Evolutionary conservation across 1,140 invertebrate genomes (phyloP), one percentile per base, ranked within the genome.

Genomic region (Capitella teleta): DNA sequence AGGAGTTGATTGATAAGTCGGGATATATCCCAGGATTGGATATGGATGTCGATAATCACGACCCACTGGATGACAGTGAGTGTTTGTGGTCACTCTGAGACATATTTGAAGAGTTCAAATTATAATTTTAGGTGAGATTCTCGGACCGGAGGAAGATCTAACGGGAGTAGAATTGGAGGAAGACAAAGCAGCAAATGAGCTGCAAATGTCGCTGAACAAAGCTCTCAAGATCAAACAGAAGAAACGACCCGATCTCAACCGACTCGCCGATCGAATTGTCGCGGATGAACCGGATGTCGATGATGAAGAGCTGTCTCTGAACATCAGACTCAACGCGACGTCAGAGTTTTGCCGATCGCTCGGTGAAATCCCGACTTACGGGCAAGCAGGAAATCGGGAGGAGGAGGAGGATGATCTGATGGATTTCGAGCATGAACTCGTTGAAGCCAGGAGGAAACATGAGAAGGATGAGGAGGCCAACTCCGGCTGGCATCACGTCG

Each of bases 271-370:
- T 28, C 5, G 14, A 3, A 23, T 36, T 5, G n/a, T 32, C 16
- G 10, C 18, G 37, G n/a, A 42, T 32, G 55, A 63, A 16, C 52
- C 65, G 6, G 48, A 53, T n/a, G 32, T 47, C 5, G 28, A 24
- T 32, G 42, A 32, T 28, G 18, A 36, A 18, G 54, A 50, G 10
- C 34, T 16, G 10, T 8, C 30, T 28, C 52, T 52, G 4, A 65
- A 67, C 53, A 93, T 97, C 57, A 79, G 87, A 26, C 71, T 97
- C 26, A 93, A 97, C 75, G 82, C 89, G 12, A 96, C 91, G 0
- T 90, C 91, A 1, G 94, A 98, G 76, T 98, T 97, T 76, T 97
- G 93, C 69, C 79, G 93, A 56, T 92, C 89, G 32, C 75, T 98
- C 2, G 90, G 93, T 21, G 91, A 96, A 67, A 93, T 95, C 61